phyloP scores from a whole-genome alignment of 2,888 invertebrate species.

The Anthophora plumipes region DNA sequence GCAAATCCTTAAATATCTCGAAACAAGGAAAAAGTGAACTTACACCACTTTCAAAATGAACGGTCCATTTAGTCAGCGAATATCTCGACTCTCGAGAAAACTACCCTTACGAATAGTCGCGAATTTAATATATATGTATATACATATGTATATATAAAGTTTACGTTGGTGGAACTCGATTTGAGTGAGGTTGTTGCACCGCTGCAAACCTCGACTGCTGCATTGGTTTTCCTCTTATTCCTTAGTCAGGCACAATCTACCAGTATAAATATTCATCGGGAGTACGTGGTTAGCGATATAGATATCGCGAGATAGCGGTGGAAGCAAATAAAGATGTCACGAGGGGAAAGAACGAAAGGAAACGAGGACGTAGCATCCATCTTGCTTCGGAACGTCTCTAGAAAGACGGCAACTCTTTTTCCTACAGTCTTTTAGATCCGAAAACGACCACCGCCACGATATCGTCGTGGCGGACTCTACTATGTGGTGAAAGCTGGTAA shows the following conservation, averaged over 20 bases:
- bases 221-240: constrained; percentile 20
- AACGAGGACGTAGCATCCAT: constrained; percentile 48
- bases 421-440: not conserved
- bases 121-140: not conserved
- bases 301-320: constrained; percentile 29
- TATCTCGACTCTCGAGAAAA: constrained; percentile 1
- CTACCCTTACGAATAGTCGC: not conserved
- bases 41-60: too few relatives aligned
- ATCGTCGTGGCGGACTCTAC: not conserved
- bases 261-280: constrained; percentile 61
- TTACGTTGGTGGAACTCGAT: constrained; percentile 23
- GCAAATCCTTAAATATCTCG: too few relatives aligned
- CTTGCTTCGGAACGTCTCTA: constrained; percentile 47
- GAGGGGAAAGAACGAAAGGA: constrained; percentile 22
- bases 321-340: constrained; percentile 55
- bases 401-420: constrained; percentile 1
- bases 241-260: constrained; percentile 27
- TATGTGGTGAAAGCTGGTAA: constrained; percentile 12
- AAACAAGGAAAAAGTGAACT: too few relatives aligned
- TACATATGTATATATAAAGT: not conserved
- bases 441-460: constrained; percentile 3
- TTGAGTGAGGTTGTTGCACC: constrained; percentile 34
- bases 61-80: not conserved
- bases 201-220: constrained; percentile 8
- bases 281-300: constrained; percentile 35